Percentiles rank a stretch among this genome's conserved stretches.
Conservation (phyloP, 2,888 invertebrate genomes). For the Apamea epomidion region DNA sequence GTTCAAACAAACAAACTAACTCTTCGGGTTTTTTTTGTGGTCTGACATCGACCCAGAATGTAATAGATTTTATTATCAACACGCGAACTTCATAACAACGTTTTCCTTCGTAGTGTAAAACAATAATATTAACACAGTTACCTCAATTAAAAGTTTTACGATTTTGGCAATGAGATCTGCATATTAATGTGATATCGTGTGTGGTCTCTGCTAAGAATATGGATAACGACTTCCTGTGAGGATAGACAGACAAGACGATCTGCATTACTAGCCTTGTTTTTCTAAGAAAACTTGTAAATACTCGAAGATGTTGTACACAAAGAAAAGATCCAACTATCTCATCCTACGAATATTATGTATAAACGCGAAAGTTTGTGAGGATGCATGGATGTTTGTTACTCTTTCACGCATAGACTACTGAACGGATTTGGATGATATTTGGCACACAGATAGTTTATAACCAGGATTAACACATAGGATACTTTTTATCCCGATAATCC, state of each 20-base stretch:
- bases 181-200: conserved; percentile 13
- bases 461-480: no score
- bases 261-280: no score
- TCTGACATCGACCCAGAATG: background rate
- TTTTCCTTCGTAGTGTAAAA: conserved; percentile 23
- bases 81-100: conserved; percentile 6
- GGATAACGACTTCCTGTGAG: conserved; percentile 2
- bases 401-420: no score
- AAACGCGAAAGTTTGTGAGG: no score
- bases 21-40: background rate
- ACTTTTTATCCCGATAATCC: no score
- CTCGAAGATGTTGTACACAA: background rate
- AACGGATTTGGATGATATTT: no score
- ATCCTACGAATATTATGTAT: no score
- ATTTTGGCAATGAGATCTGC: conserved; percentile 15
- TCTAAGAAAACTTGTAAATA: background rate
- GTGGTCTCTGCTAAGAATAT: conserved; percentile 19
- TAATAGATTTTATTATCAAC: conserved; percentile 27
- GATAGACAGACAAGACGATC: background rate
- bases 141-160: conserved; percentile 29
- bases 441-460: no score
- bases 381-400: no score
- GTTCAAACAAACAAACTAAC: no score
- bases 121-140: background rate
- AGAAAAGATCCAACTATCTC: background rate